Evolutionary conservation across 2,888 invertebrate species (phyloP), one percentile per base, ranked within the genome.

Genomic region (Papilio protenor): DNA sequence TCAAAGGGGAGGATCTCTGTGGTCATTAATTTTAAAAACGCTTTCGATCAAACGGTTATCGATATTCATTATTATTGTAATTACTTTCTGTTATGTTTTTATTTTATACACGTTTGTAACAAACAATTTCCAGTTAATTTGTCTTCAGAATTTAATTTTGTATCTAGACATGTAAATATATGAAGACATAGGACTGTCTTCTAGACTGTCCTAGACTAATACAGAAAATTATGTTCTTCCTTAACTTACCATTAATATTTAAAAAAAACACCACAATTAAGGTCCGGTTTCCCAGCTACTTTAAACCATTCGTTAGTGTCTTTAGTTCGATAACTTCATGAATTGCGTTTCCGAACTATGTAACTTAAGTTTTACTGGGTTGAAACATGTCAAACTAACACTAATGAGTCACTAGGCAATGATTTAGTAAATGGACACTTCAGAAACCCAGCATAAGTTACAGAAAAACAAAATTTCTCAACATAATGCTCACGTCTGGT

Each of bases 61-160:
- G 57, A 45, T 72, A 27, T 52, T 52, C 52, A 59, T 73, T 73
- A 73, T 73, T 73, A 73, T 70, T 70, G 47, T 73, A 73, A 73
- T 73, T 57, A 73, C 21, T 57, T 59, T 59, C 5, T 21, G 14
- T n/a, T 73, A 21, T 57, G 8, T 40, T 57, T 59, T 59, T 73
- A 33, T 73, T 73, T 21, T 18, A 21, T 64, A 18, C 3, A 61
- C 61, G 16, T 64, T 16, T 64, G 33, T 33, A 18, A 64, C 14
- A 64, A 33, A 64, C 14, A 61, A 61, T 27, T 64, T 64, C 27
- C 64, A 64, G 27, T 64, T 33, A 33, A 64, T 33, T 64, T 12
- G 4, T 16, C 64, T 33, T 64, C 16, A 18, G 27, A 64, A 64
- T 64, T 16, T 6, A 33, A 64, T 64, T 64, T 33, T 64, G 33